Evolutionary conservation across 2,888 invertebrate species (phyloP).

Genomic region (Rhabditoides inermis): DNA sequence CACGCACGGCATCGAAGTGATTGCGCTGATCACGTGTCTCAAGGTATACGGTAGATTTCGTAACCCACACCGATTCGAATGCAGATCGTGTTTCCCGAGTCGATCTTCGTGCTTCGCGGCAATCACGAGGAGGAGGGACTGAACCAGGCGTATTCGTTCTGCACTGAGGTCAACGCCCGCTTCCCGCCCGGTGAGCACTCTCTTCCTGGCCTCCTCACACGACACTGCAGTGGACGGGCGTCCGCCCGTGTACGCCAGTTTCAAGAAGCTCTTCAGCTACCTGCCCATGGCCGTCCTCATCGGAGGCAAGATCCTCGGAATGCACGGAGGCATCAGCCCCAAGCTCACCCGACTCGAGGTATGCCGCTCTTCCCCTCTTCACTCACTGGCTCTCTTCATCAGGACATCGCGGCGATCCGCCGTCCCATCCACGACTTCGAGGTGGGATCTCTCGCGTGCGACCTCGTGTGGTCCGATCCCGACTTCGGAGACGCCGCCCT

Average conservation of each 20-base stretch:
- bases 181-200: conserved; percentile 6
- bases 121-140: conserved; percentile 32
- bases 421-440: conserved; percentile 29
- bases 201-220: not conserved
- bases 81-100: conserved; percentile 14
- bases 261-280: conserved; percentile 22
- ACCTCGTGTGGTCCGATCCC: conserved; percentile 26
- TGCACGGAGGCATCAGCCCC: conserved; percentile 33
- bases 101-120: conserved; percentile 21
- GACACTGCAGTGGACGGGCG: not conserved
- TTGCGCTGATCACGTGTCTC: conserved; percentile 19
- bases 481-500: not conserved
- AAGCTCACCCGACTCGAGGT: conserved; percentile 14
- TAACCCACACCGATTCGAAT: not conserved
- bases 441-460: conserved; percentile 24
- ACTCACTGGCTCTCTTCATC: not conserved
- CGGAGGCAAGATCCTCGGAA: conserved; percentile 22
- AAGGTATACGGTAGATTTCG: conserved; percentile 10
- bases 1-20: conserved; percentile 25
- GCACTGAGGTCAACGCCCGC: conserved; percentile 21
- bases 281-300: conserved; percentile 25
- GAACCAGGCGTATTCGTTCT: conserved; percentile 29
- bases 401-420: conserved; percentile 19
- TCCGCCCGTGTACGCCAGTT: conserved; percentile 19
- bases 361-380: not conserved